phyloP scores from a whole-genome alignment of 2,113 vertebrate genomes.

The Leptocoma aspasia region DNA sequence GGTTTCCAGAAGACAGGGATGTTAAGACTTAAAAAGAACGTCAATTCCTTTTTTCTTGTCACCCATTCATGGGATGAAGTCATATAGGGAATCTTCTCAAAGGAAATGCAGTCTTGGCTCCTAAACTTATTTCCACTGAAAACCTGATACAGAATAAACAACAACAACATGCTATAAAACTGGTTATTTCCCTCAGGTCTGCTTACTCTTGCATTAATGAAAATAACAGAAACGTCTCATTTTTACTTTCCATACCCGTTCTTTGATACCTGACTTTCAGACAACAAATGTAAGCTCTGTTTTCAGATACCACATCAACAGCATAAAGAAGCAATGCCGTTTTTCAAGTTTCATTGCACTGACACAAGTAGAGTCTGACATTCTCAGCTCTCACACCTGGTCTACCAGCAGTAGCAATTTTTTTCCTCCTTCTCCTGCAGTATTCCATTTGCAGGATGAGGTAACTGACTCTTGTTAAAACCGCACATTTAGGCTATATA shows the following conservation, averaged over 20 bases:
- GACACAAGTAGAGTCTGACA: neutral
- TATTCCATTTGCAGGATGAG: neutral
- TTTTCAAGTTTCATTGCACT: neutral
- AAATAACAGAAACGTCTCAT: neutral
- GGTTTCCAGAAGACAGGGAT: fast-evolving
- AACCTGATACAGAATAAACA: neutral
- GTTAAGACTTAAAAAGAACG: neutral
- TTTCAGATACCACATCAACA: neutral
- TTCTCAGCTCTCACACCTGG: neutral
- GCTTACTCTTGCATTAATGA: neutral
- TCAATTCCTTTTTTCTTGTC: neutral
- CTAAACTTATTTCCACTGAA: neutral
- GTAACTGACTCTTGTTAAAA: neutral
- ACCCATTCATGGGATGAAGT: fast-evolving
- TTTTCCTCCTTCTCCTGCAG: neutral
- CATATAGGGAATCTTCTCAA: neutral
- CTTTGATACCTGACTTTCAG: fast-evolving
- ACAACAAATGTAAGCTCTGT: neutral
- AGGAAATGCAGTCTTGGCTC: neutral
- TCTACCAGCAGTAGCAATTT: neutral
- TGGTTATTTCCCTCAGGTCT: neutral
- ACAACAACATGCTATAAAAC: neutral
- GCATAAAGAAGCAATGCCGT: neutral
- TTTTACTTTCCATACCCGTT: neutral
- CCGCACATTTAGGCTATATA: neutral